Conservation (phyloP, 2,888 invertebrate species). For the Cynaeus angustus region DNA sequence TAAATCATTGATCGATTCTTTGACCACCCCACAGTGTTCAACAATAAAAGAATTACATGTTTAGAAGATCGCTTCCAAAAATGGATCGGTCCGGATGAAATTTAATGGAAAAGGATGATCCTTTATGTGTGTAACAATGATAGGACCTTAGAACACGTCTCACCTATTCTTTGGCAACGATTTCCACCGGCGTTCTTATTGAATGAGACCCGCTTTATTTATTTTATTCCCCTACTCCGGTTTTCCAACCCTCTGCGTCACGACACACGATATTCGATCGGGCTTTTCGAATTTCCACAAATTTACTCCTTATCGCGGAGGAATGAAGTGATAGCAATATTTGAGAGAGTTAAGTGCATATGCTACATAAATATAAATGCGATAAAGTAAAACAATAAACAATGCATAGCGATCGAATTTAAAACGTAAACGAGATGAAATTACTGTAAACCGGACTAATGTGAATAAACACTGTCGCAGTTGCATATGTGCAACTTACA, state of each 20-base stretch:
- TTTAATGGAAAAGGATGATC: constrained; percentile 51
- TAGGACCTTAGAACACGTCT: constrained; percentile 43
- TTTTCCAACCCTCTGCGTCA: constrained; percentile 13
- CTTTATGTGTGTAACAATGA: constrained; percentile 47
- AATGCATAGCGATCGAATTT: too few species aligned
- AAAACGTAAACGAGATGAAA: too few species aligned
- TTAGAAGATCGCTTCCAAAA: constrained; percentile 26
- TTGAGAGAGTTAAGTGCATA: background rate
- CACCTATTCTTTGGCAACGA: constrained; percentile 45
- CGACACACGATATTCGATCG: constrained; percentile 17
- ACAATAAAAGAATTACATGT: constrained; percentile 41
- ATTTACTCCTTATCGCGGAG: background rate
- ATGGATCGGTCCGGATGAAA: constrained; percentile 47
- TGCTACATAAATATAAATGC: too few species aligned
- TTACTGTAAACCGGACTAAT: too few species aligned
- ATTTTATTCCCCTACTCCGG: constrained; percentile 31
- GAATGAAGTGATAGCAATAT: background rate
- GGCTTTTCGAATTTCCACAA: constrained; percentile 6
- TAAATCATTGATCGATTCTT: constrained; percentile 22
- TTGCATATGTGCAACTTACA: too few species aligned
- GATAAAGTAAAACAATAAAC: too few species aligned
- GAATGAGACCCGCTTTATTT: constrained; percentile 37
- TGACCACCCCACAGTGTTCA: background rate
- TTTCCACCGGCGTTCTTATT: constrained; percentile 36
- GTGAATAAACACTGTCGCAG: too few species aligned